Percentiles rank a stretch among this genome's conserved stretches.
Evolutionary conservation across 2,797 vertebrate genomes (phyloP).

Genomic region (Pteronotus mesoamericanus): DNA sequence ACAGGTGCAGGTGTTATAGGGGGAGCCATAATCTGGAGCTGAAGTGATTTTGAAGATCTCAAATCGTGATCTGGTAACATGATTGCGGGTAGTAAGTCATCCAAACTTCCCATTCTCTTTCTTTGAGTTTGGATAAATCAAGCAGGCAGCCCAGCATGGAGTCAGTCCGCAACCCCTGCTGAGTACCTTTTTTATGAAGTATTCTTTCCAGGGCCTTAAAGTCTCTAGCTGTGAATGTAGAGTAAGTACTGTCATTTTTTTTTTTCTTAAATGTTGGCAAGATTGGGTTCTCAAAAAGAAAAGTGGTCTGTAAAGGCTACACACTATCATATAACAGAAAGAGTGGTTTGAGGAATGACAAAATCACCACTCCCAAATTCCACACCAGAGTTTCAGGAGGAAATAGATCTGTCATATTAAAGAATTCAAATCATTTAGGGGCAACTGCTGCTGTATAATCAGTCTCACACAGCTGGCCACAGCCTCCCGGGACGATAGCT

Average conservation of each 20-base stretch:
- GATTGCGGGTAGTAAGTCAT: neutral
- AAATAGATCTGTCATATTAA: neutral
- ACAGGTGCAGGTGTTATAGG: neutral
- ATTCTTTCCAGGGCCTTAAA: neutral
- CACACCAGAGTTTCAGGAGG: neutral
- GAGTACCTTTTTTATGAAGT: neutral
- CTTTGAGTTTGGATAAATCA: neutral
- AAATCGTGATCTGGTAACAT: neutral
- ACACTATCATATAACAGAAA: neutral
- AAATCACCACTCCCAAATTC: neutral
- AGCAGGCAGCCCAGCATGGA: neutral
- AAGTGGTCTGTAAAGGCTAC: constrained; percentile 23
- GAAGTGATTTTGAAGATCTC: neutral
- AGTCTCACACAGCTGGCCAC: neutral
- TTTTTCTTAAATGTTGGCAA: neutral
- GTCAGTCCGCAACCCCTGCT: neutral
- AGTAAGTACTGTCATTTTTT: neutral
- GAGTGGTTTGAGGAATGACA: constrained; percentile 23
- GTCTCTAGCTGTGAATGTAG: neutral
- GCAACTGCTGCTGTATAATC: neutral
- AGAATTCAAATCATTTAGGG: constrained; percentile 4
- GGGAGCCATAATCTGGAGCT: neutral
- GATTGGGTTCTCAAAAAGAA: constrained; percentile 3
- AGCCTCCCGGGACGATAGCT: neutral
- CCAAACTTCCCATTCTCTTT: neutral